phyloP scores from a whole-genome alignment of 2,113 vertebrate genomes.

The Channa maculata region DNA sequence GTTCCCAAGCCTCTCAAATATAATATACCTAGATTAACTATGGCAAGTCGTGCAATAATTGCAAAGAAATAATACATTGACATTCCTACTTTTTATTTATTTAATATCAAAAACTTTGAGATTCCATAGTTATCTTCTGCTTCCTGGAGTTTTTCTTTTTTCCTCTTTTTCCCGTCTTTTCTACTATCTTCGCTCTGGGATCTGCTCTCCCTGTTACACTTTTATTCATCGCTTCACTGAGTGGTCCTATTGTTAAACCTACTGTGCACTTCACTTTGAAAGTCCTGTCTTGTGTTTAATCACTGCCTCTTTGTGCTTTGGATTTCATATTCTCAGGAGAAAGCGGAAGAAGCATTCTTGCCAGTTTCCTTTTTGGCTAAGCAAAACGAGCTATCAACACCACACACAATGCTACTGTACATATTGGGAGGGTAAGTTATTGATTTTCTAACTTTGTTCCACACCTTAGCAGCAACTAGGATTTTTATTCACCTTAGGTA shows the following conservation, averaged over 20 bases:
- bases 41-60: too few species aligned
- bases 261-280: background rate
- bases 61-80: too few species aligned
- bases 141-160: background rate
- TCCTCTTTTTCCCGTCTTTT: too few species aligned
- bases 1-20: too few species aligned
- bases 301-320: conserved; percentile 15
- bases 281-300: conserved; percentile 30
- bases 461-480: conserved; percentile 5
- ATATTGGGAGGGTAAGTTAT: conserved; percentile 5
- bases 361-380: conserved; percentile 20
- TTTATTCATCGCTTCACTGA: background rate
- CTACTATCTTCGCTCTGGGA: background rate
- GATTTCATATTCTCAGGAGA: background rate
- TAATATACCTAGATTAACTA: too few species aligned
- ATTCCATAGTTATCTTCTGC: background rate
- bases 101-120: too few species aligned
- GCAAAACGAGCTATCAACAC: conserved; percentile 22
- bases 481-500: conserved; percentile 17
- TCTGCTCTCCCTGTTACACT: background rate
- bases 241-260: conserved; percentile 9
- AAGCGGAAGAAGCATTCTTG: background rate
- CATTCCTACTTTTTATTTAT: background rate
- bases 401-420: background rate
- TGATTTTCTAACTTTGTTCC: conserved; percentile 29